Base-by-base conservation (phyloP, 2,113 vertebrate genomes). In the Synodontis membranacea region DNA sequence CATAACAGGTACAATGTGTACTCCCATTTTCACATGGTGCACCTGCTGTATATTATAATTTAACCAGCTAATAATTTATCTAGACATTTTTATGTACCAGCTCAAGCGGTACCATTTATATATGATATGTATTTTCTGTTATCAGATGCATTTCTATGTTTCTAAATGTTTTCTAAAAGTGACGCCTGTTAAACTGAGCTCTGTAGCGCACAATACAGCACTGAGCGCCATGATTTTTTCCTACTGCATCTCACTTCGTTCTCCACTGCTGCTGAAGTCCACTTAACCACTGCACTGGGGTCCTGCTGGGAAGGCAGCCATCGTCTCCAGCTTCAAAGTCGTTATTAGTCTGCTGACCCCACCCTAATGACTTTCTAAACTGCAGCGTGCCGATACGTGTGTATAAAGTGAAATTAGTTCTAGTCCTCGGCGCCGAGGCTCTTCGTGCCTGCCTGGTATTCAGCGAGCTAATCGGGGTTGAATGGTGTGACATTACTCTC, bases 351-450 rank as follows among this genome's bases (percentile, higher is more conserved):
- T 75, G 85, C 84, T 88, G 89, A 90, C 89, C 89, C 84, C 92
- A 93, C 94, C 94, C 94, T 94, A 95, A 95, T 95, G 93, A 95
- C 91, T 94, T 94, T 93, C 93, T 94, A 93, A 90, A 95, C 94
- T 95, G 93, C 93, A 87, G 93, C 94, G 92, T 94, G 94, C 94
- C 93, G 94, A 95, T 94, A 94, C 92, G 91, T 94, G 94, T 94
- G 94, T 94, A 94, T 94, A 95, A 95, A 95, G 92, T 94, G 93
- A 94, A 95, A 95, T 95, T 95, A 95, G 94, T 94, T 93, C 94
- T 94, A 94, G 94, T 94, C 93, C 88, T 90, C 85, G 89, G 92
- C 93, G 94, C 93, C 86, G 92, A 90, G 86, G 89, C 91, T 93
- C 78, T 87, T 92, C 91, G 94, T 93, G 93, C 93, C 91, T 93